Evolutionary conservation across 2,888 invertebrate species (phyloP).

Genomic region (Mechanitis mazaeus): DNA sequence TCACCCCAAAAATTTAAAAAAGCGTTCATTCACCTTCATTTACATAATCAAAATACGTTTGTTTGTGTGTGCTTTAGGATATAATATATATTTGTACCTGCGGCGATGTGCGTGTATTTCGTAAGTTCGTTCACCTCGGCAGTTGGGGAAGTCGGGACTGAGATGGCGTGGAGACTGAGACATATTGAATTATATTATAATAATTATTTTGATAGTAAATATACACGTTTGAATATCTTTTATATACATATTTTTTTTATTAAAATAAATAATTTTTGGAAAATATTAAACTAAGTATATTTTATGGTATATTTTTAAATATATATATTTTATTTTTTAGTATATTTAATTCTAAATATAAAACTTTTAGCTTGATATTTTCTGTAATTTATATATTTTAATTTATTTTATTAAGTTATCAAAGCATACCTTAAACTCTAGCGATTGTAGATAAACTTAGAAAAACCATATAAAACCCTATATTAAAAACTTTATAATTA

Average conservation of each 20-base stretch:
- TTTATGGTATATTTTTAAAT: too few species aligned
- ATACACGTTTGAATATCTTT: neutral
- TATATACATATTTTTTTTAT: constrained; percentile 1
- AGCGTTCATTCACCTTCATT: constrained; percentile 6
- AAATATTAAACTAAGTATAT: too few species aligned
- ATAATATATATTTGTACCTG: constrained; percentile 1
- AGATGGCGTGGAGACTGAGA: constrained; percentile 39
- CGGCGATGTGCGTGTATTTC: constrained; percentile 64
- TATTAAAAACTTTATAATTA: too few species aligned
- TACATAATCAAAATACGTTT: constrained; percentile 22
- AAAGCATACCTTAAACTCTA: too few species aligned
- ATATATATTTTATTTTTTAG: too few species aligned
- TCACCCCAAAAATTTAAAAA: constrained; percentile 4
- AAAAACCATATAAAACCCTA: too few species aligned
- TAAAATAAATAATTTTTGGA: too few species aligned
- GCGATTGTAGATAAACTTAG: too few species aligned
- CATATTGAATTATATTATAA: neutral
- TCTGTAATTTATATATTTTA: too few species aligned
- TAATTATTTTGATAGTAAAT: neutral
- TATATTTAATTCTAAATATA: too few species aligned
- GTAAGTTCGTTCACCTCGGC: constrained; percentile 73
- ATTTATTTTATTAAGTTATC: too few species aligned
- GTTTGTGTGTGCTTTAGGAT: constrained; percentile 32
- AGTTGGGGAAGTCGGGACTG: constrained; percentile 72
- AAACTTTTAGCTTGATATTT: too few species aligned